Base-by-base conservation (phyloP, 2,797 vertebrate genomes). In the Mormyrops attenuatus region DNA sequence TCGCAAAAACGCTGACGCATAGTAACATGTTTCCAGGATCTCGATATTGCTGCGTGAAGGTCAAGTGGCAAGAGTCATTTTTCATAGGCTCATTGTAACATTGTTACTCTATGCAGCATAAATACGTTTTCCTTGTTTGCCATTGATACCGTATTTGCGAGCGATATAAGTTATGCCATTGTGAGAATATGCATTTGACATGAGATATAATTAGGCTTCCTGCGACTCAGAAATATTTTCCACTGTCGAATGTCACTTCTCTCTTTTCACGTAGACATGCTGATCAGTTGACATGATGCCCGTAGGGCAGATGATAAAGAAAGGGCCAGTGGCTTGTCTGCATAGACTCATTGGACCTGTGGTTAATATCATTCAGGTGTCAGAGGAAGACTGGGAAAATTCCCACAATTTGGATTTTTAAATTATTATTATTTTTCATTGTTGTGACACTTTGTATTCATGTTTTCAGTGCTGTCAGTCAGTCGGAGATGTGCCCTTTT, bases 171-270 rank as follows among this genome's bases (percentile, higher is more conserved):
- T 55, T 52, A 86, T 30, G 17, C 85, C 26, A n/a, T 86, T 86
- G 85, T 86, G 85, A 86, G 30, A 34, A 86, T 34, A 34, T 50
- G 84, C 50, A 30, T 85, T 26, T 50, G 47, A 85, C 44, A 85
- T 53, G 50, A 53, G 50, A 85, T 82, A 82, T 82, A 47, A 82
- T 82, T 82, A 47, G 77, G 77, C 77, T 82, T 82, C 77, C 77
- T 82, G 77, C 41, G 41, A 82, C 77, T 22, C 73, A 80, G 77
- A 82, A 82, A 82, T 86, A 53, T 86, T 86, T 86, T 86, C 84
- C 85, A 53, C 85, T 52, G 85, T 50, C 3, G 15, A 52, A 53
- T 30, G 49, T 6, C 52, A 26, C 85, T 49, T 20, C 49, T 86
- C 44, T 49, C 49, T 52, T 85, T 85, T 49, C 1, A 41, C 8